Percentiles rank a stretch among this genome's conserved stretches.
phyloP scores from a whole-genome alignment of 2,113 vertebrate species.

The Pteronura brasiliensis region DNA sequence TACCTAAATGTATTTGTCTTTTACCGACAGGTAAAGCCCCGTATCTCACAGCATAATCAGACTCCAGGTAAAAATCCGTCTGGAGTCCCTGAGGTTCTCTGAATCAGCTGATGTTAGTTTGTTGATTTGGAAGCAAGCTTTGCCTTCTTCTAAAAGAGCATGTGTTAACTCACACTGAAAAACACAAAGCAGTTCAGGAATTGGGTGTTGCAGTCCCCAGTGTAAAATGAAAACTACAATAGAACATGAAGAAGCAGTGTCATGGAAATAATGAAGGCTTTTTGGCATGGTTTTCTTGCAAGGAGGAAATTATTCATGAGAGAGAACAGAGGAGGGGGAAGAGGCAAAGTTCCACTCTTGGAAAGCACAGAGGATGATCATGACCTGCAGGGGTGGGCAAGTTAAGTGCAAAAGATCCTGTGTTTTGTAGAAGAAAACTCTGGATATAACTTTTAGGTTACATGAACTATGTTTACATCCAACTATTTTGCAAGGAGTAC shows the following conservation, averaged over 20 bases:
- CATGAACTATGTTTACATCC: not conserved
- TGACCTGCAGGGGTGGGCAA: not conserved
- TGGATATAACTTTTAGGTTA: not conserved
- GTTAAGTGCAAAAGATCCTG: not conserved
- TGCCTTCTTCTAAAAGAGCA: not conserved
- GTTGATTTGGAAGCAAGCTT: not conserved
- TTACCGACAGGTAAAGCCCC: not conserved
- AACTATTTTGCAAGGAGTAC: not conserved
- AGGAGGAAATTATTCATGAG: slow-evolving; percentile 52
- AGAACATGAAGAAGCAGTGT: slow-evolving; percentile 57
- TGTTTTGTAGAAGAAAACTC: not conserved
- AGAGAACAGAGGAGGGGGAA: not conserved
- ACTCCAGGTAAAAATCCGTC: not conserved
- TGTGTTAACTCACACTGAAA: not conserved
- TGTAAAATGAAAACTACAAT: slow-evolving; percentile 73
- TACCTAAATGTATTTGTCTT: not conserved
- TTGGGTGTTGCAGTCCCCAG: slow-evolving; percentile 79
- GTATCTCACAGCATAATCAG: too few relatives aligned
- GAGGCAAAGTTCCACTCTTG: not conserved
- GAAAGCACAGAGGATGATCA: not conserved
- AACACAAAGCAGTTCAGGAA: slow-evolving; percentile 80
- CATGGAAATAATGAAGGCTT: slow-evolving; percentile 68
- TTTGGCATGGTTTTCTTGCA: slow-evolving; percentile 29
- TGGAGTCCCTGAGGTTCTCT: not conserved
- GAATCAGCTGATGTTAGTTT: not conserved